phyloP scores from a whole-genome alignment of 2,113 vertebrate species.

The Eupsittula cactorum region DNA sequence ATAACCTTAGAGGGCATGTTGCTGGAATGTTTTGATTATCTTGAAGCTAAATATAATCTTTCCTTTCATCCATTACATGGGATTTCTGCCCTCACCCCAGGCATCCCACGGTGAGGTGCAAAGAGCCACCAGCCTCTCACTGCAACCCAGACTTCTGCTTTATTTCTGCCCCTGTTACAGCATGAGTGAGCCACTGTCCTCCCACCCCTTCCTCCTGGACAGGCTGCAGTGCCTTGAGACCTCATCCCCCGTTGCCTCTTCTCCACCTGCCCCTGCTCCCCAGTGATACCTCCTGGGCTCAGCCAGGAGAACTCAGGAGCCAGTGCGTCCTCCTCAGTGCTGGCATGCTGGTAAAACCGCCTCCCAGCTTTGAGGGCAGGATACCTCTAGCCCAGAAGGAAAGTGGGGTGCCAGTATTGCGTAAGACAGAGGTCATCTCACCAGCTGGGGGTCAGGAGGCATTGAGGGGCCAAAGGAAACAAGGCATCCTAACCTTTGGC shows the following conservation, averaged over 20 bases:
- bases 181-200: neutral
- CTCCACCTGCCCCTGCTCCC: neutral
- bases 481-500: neutral
- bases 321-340: fast-evolving
- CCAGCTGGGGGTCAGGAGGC: neutral
- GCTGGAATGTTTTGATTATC: neutral
- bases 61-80: fast-evolving
- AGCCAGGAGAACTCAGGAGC: fast-evolving
- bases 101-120: fast-evolving
- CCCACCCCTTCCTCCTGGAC: neutral
- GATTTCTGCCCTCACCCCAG: neutral
- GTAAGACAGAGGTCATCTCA: neutral
- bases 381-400: neutral
- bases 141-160: neutral
- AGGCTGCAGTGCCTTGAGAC: neutral
- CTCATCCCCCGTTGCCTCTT: neutral
- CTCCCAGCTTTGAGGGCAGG: neutral
- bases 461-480: too few relatives aligned
- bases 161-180: neutral
- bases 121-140: neutral
- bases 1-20: neutral
- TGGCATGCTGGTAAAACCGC: neutral
- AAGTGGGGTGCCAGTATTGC: fast-evolving
- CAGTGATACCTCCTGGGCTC: neutral
- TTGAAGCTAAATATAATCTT: neutral